Evolutionary conservation across 2,888 invertebrate species (phyloP), one percentile per base, ranked within the genome.

Genomic region (Leucophora obtusa): DNA sequence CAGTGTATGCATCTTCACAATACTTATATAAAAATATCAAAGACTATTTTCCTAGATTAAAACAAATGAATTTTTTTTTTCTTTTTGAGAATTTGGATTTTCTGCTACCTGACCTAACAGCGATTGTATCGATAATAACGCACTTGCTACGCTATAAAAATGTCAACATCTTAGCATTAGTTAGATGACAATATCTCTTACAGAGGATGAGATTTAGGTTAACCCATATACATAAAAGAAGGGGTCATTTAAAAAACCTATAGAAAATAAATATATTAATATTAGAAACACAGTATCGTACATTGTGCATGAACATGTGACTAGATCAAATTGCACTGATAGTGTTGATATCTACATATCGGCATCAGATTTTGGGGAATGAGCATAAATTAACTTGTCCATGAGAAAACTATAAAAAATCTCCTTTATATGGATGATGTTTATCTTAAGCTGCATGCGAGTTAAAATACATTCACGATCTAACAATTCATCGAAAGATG

Each of bases 331-430:
- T 63, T 58, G 56, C 51, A 33, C 54, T 33, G 72, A 69, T 65
- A 65, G 21, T 47, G 10, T 24, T 53, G n/a, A n/a, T 59, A 58
- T 69, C 78, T 58, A n/a, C 54, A 35, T 58, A 59, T 59, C 58
- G 28, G 38, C 65, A 76, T 53, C 51, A 58, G 18, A 15, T 59
- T 51, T 58, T 51, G 35, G 43, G 24, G 58, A 65, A 59, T 50
- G 53, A 54, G 63, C 73, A 59, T 73, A 79, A 79, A 79, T 79
- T 63, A 79, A 69, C 63, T 69, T 65, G 78, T 68, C 47, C 33
- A 21, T 47, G 72, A 56, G 63, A 63, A 63, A 47, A 17, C 15
- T 59, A 15, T 1, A 54, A 6, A 15, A 3, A 24, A 71, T 8
- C 59, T 24, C 43, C 14, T 35, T 35, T 33, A 63, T 47, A 50